Conservation (phyloP, 64 coral and sea anemone genomes). For the Montipora foliosa region DNA sequence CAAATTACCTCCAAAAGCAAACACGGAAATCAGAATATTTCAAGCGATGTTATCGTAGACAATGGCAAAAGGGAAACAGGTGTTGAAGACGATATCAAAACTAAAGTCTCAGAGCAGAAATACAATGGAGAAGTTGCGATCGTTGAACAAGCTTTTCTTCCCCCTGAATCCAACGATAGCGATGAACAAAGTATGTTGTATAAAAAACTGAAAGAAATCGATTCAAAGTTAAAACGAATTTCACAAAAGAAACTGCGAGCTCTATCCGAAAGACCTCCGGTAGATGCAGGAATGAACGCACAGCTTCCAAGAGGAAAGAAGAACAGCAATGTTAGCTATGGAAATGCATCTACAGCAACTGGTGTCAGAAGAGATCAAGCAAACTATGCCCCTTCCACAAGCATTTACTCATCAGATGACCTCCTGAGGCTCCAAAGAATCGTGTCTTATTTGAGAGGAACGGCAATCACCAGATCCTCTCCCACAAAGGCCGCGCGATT, state of each 20-base stretch:
- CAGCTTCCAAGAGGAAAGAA: not conserved
- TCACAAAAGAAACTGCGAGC: not conserved
- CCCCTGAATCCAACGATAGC: not conserved
- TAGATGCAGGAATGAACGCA: not conserved
- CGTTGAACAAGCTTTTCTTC: not conserved
- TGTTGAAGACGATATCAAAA: no score
- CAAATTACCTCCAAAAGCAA: not conserved
- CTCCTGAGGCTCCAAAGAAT: slow-evolving; percentile 2
- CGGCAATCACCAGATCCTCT: not conserved
- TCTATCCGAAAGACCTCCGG: not conserved
- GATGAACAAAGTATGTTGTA: not conserved
- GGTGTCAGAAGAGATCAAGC: slow-evolving; percentile 12
- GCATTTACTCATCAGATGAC: not conserved
- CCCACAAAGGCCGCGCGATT: not conserved
- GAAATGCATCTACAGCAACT: not conserved
- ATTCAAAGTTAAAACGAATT: not conserved
- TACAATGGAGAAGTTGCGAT: not conserved
- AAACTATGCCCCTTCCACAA: not conserved
- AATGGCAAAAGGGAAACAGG: not conserved
- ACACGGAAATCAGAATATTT: not conserved
- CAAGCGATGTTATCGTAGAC: not conserved
- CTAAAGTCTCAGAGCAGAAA: not conserved
- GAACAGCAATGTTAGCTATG: not conserved
- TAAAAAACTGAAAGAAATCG: not conserved
- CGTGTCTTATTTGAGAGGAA: slow-evolving; percentile 29